Conservation (phyloP, 2,888 invertebrate genomes). For the Byasa hedistus region DNA sequence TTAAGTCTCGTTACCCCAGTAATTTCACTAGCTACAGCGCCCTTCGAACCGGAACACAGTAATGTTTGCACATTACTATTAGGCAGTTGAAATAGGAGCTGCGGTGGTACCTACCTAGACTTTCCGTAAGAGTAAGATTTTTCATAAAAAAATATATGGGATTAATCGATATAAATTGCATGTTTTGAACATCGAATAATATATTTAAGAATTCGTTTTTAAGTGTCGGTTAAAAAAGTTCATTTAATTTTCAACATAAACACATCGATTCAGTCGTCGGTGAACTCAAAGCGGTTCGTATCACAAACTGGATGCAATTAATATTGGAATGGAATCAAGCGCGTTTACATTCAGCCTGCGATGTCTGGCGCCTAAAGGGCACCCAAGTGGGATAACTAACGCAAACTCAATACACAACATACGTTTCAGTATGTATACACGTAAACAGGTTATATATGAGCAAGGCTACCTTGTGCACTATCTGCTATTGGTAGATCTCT, state of each 20-base stretch:
- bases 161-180: no score
- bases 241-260: background rate
- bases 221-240: background rate
- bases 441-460: no score
- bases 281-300: background rate
- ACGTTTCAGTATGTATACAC: background rate
- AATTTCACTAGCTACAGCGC: no score
- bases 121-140: no score
- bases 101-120: no score
- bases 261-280: background rate
- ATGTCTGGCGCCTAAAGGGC: conserved; percentile 3
- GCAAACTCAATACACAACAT: conserved; percentile 3
- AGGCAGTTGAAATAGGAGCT: no score
- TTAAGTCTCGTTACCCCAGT: no score
- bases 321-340: background rate
- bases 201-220: background rate
- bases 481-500: no score
- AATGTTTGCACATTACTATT: no score
- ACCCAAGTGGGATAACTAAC: conserved; percentile 7
- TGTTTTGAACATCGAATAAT: background rate
- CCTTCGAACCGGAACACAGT: no score
- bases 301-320: background rate
- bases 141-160: no score
- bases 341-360: background rate
- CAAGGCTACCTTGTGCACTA: no score